Percentiles rank a stretch among this genome's conserved stretches.
Conservation (phyloP, 2,113 vertebrate genomes). For the Melanocharis versteri region DNA sequence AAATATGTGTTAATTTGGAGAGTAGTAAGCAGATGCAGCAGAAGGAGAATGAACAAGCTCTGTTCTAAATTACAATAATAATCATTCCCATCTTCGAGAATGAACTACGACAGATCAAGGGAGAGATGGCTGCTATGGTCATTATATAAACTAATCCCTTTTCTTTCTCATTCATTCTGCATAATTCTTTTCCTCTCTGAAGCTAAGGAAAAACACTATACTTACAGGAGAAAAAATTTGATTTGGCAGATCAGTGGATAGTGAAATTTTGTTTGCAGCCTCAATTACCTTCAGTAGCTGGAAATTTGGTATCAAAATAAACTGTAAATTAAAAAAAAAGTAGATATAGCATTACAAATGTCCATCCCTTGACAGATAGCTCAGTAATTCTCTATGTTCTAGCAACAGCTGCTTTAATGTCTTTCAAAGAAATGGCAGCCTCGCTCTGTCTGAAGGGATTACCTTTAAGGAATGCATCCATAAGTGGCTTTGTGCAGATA, state of each 20-base stretch:
- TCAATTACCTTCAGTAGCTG: slow-evolving; percentile 30
- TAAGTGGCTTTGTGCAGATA: neutral
- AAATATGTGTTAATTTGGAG: neutral
- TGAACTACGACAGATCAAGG: neutral
- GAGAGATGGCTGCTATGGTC: slow-evolving; percentile 21
- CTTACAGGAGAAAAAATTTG: slow-evolving; percentile 7
- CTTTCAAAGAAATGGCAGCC: slow-evolving; percentile 21
- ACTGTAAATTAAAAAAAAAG: neutral
- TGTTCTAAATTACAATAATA: neutral
- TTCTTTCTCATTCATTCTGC: slow-evolving; percentile 14
- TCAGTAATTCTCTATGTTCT: neutral
- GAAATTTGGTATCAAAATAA: slow-evolving; percentile 11
- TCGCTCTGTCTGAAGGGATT: slow-evolving; percentile 18
- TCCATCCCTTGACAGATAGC: neutral
- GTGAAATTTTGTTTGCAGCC: slow-evolving; percentile 46
- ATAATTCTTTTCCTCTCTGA: slow-evolving; percentile 12
- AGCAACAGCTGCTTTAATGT: slow-evolving; percentile 46
- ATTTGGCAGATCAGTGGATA: slow-evolving; percentile 45
- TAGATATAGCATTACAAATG: neutral
- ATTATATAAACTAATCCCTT: slow-evolving; percentile 18
- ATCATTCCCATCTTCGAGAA: neutral
- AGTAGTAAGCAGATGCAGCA: neutral
- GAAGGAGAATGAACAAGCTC: neutral
- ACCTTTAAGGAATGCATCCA: neutral
- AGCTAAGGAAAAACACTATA: neutral